Conservation (phyloP, 2,888 invertebrate genomes). For the Ischnus inquisitorius region DNA sequence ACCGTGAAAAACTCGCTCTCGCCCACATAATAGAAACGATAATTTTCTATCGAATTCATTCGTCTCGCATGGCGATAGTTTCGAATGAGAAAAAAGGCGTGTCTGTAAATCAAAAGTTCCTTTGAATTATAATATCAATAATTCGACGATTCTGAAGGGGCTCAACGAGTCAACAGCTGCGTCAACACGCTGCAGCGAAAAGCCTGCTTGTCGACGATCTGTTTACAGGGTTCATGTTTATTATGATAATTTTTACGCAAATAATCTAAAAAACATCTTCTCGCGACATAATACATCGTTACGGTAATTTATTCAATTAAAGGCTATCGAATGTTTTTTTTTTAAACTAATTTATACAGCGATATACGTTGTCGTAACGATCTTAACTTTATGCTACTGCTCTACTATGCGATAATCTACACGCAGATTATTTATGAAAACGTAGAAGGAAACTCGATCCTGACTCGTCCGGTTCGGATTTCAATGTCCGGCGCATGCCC, state of each 20-base stretch:
- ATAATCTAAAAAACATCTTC: background rate
- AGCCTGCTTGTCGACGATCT: background rate
- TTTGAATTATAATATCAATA: background rate
- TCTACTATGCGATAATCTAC: slow-evolving; percentile 4
- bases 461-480: slow-evolving; percentile 57
- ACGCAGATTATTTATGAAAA: slow-evolving; percentile 43
- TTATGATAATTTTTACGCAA: slow-evolving; percentile 5
- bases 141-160: background rate
- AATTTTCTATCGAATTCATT: slow-evolving; percentile 59
- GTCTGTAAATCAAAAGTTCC: background rate
- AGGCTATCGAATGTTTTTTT: slow-evolving; percentile 11
- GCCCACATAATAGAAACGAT: slow-evolving; percentile 59
- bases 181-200: background rate
- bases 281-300: background rate
- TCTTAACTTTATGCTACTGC: background rate
- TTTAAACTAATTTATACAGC: slow-evolving; percentile 10
- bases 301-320: slow-evolving; percentile 34
- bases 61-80: background rate
- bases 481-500: slow-evolving; percentile 24
- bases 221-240: background rate
- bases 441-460: slow-evolving; percentile 57
- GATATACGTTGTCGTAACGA: slow-evolving; percentile 23
- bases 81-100: background rate
- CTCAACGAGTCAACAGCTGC: background rate
- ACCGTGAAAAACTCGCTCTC: slow-evolving; percentile 60